Evolutionary conservation across 2,888 invertebrate genomes (phyloP), one percentile per base, ranked within the genome.

Genomic region (Coelinius sp.): DNA sequence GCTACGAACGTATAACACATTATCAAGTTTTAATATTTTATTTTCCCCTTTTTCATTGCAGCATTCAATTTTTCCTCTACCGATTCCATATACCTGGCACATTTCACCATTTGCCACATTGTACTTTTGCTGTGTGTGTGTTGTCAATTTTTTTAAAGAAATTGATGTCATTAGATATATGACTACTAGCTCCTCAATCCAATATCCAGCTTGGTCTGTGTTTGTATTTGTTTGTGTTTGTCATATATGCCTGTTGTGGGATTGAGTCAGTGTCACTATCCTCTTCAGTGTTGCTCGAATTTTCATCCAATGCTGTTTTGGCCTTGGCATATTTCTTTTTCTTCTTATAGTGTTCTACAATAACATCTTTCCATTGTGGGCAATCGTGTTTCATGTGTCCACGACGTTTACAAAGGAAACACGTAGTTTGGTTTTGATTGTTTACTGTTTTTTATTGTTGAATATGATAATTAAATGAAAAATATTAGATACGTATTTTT

Each of bases 121-220:
- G 67, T 14, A 67, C 31, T 52, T 52, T 46, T 0, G 67, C 46
- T 27, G 25, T 25, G 53, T 52, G 52, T 24, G 14, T 67, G 1
- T n/a, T 67, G 27, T 67, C 67, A 12, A 67, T 35, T 20, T 49
- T 14, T 12, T 41, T 12, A 17, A 67, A 53, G 27, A 67, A 67
- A 1, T 24, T 46, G 53, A 67, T 67, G 53, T 67, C 67, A 17
- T 53, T 67, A 5, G 67, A 49, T 14, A 67, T 67, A 27, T 67
- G 67, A 27, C 14, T 67, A 35, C 22, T 52, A 35, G 53, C 53
- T 22, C 31, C 67, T 7, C 49, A 67, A 35, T 67, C 67, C n/a
- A 53, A 22, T 14, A 20, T 27, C 67, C 52, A 67, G 7, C 14
- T 49, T 17, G 7, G 10, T 44, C 41, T 41, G 10, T 14, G 46